Evolutionary conservation across 2,113 vertebrate species (phyloP).

Genomic region (Varanus komodoensis): DNA sequence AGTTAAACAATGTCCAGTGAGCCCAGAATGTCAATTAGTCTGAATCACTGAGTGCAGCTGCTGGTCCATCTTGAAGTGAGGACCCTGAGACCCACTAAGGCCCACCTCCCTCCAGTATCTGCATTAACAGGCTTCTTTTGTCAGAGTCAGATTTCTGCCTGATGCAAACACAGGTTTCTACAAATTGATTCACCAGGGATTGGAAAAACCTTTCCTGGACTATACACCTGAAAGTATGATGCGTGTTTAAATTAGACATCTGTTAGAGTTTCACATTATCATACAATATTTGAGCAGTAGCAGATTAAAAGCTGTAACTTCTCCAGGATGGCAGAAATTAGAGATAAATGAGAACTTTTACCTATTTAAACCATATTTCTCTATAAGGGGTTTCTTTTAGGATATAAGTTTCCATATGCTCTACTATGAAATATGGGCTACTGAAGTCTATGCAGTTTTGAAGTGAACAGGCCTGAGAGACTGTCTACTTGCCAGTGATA

Average conservation of each 20-base stretch:
- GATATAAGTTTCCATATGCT: not conserved
- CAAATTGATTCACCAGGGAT: not conserved
- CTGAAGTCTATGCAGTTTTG: no score
- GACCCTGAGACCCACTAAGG: not conserved
- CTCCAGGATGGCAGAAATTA: not conserved
- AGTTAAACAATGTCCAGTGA: no score
- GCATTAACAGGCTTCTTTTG: not conserved
- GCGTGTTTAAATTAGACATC: not conserved
- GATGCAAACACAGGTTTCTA: not conserved
- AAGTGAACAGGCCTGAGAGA: no score
- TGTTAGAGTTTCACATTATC: not conserved
- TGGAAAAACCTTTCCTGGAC: not conserved
- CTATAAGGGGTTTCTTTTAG: not conserved
- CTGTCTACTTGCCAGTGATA: no score
- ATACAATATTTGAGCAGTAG: not conserved
- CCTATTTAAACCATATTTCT: not conserved
- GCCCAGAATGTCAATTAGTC: no score
- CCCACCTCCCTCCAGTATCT: not conserved
- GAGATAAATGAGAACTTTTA: not conserved
- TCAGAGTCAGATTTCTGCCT: not conserved
- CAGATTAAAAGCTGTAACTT: not conserved
- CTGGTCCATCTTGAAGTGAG: not conserved
- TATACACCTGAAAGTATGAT: not conserved
- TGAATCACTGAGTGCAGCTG: no score
- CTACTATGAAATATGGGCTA: not conserved